phyloP scores from a whole-genome alignment of 2,888 invertebrate species.

The Acleris sparsana region DNA sequence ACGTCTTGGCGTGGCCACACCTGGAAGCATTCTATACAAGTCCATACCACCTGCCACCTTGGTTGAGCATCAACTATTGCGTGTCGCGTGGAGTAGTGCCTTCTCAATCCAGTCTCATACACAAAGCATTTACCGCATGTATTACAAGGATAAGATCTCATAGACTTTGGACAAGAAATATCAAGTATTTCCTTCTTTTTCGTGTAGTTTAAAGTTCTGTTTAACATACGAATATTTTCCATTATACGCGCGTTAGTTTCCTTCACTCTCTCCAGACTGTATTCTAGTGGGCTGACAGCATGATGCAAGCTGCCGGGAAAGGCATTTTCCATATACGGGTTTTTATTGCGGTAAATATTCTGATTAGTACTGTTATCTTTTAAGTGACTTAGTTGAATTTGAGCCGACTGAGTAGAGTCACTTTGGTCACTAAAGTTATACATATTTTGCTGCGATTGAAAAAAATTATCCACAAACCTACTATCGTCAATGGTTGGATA shows the following conservation, averaged over 20 bases:
- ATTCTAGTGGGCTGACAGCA: slow-evolving; percentile 63
- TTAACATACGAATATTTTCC: slow-evolving; percentile 77
- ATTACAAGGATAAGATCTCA: slow-evolving; percentile 67
- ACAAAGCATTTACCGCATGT: slow-evolving; percentile 77
- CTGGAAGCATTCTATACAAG: slow-evolving; percentile 76
- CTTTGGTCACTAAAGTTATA: slow-evolving; percentile 4
- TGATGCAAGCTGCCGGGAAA: slow-evolving; percentile 19
- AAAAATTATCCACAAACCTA: neutral
- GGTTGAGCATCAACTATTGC: slow-evolving; percentile 60
- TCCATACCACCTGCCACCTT: slow-evolving; percentile 78
- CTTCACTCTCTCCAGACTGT: slow-evolving; percentile 74
- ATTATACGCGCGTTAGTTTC: slow-evolving; percentile 77
- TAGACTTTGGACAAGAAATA: slow-evolving; percentile 60
- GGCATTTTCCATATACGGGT: slow-evolving; percentile 13
- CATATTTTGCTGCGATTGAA: slow-evolving; percentile 1
- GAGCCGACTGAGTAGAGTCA: slow-evolving; percentile 9
- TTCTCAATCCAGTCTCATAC: slow-evolving; percentile 73
- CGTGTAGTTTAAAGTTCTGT: slow-evolving; percentile 72
- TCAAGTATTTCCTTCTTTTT: slow-evolving; percentile 74
- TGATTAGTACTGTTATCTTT: neutral
- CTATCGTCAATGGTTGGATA: slow-evolving; percentile 3
- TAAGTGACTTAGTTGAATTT: slow-evolving; percentile 7
- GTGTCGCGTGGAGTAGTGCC: slow-evolving; percentile 70
- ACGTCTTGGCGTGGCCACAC: slow-evolving; percentile 74
- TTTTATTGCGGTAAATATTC: slow-evolving; percentile 18